Percentiles rank a stretch among this genome's conserved stretches.
phyloP scores from a whole-genome alignment of 35 echinoderm and acorn worm species.

The Apostichopus californicus region DNA sequence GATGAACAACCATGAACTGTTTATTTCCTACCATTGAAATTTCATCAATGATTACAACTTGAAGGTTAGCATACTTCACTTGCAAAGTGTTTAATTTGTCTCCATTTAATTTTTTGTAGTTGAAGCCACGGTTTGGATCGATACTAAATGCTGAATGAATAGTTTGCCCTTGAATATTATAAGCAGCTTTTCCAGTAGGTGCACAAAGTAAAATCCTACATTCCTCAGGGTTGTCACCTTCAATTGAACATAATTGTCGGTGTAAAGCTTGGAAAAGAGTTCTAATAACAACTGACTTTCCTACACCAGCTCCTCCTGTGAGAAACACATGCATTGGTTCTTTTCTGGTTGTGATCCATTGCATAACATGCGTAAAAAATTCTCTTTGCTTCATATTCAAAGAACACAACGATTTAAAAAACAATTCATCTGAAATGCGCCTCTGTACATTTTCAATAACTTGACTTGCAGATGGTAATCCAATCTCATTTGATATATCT shows the following conservation, averaged over 20 bases:
- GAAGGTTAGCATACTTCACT: constrained; percentile 44
- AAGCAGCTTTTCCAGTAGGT: constrained; percentile 56
- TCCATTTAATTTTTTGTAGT: constrained; percentile 23
- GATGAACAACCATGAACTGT: constrained; percentile 27
- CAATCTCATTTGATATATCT: constrained; percentile 53
- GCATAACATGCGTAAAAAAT: background rate
- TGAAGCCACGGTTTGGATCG: constrained; percentile 33
- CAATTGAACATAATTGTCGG: background rate
- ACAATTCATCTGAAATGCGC: background rate
- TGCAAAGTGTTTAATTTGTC: constrained; percentile 43
- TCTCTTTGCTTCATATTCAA: background rate
- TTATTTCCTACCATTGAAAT: constrained; percentile 58
- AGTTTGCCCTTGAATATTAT: constrained; percentile 32
- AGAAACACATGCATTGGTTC: constrained; percentile 58
- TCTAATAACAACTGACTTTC: constrained; percentile 48
- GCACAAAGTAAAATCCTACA: constrained; percentile 15
- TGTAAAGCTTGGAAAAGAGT: constrained; percentile 25
- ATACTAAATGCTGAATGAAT: constrained; percentile 49
- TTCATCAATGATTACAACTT: constrained; percentile 57
- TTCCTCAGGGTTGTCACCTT: constrained; percentile 34
- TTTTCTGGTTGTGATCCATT: background rate
- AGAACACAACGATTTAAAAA: background rate
- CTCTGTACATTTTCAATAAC: background rate
- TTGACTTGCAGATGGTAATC: background rate
- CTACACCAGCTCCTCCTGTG: constrained; percentile 73